These are phyloP conservation scores for Macroramphosus scolopax DNA, from an alignment of 2,797 vertebrate genomes.

Conservation along the genomic window DNA sequence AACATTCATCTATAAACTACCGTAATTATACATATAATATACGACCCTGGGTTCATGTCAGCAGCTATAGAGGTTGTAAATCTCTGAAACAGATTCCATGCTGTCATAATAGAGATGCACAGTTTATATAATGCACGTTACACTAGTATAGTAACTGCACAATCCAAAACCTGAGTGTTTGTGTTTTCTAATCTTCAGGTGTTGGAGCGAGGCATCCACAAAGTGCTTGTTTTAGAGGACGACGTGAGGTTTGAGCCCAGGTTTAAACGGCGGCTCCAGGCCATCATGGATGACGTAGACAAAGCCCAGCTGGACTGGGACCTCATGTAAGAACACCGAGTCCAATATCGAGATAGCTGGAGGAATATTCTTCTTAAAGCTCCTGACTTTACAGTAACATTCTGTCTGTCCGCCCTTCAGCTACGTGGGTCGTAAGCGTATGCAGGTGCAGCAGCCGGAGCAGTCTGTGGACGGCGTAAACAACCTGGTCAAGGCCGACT, in stretches of 20 bases:
- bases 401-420: constrained; percentile 42
- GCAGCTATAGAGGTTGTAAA: too few species aligned
- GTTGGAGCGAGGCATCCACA: constrained; percentile 81
- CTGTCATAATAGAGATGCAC: too few species aligned
- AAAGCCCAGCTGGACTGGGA: constrained; percentile 90
- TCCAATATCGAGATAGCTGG: background rate
- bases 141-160: too few species aligned
- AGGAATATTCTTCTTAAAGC: background rate
- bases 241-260: constrained; percentile 93
- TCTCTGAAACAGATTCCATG: too few species aligned
- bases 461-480: constrained; percentile 73
- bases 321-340: constrained; percentile 85
- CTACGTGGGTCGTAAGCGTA: constrained; percentile 81
- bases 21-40: too few species aligned
- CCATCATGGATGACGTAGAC: constrained; percentile 86
- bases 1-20: too few species aligned
- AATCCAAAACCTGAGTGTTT: too few species aligned
- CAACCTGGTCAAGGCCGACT: constrained; percentile 81
- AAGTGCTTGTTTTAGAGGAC: constrained; percentile 90
- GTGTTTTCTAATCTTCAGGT: constrained; percentile 73
- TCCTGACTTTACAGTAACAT: background rate
- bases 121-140: too few species aligned
- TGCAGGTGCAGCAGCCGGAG: constrained; percentile 82
- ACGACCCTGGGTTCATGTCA: too few species aligned
- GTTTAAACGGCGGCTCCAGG: constrained; percentile 86